These are phyloP conservation scores for Steinernema feltiae DNA, from an alignment of 1,140 invertebrate species.

Conservation along the genomic window DNA sequence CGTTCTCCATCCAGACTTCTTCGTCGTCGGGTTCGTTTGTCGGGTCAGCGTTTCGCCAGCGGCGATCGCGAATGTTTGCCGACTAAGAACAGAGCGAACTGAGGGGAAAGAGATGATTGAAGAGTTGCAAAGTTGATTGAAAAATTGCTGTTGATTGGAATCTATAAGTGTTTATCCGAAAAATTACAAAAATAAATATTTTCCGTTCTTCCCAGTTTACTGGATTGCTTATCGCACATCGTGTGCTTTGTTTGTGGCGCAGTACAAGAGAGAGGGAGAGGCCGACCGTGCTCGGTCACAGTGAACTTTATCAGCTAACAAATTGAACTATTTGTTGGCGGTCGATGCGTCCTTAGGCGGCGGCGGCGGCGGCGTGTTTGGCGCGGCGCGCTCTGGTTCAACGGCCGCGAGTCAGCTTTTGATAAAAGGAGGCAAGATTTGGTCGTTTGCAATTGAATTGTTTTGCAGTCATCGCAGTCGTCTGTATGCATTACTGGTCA, in stretches of 20 bases:
- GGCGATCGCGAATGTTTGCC: not conserved
- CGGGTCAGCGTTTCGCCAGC: not conserved
- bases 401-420: not conserved
- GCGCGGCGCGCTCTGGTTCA: too few relatives aligned
- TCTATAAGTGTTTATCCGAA: too few relatives aligned
- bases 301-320: slow-evolving; percentile 3
- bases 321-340: slow-evolving; percentile 9
- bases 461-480: too few relatives aligned
- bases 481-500: slow-evolving; percentile 4
- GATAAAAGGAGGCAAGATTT: too few relatives aligned
- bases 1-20: not conserved
- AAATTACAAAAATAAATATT: slow-evolving; percentile 9
- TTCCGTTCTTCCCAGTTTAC: too few relatives aligned
- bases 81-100: too few relatives aligned
- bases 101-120: too few relatives aligned
- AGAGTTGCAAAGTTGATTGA: too few relatives aligned
- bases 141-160: too few relatives aligned
- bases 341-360: not conserved
- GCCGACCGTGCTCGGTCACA: not conserved
- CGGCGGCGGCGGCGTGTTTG: too few relatives aligned
- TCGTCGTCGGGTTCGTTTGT: slow-evolving; percentile 8
- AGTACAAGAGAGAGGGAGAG: not conserved
- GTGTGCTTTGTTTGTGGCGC: not conserved
- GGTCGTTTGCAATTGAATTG: too few relatives aligned
- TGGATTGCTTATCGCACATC: not conserved